Base-by-base conservation (phyloP, 2,888 invertebrate genomes). In the Agriopis leucophaearia region DNA sequence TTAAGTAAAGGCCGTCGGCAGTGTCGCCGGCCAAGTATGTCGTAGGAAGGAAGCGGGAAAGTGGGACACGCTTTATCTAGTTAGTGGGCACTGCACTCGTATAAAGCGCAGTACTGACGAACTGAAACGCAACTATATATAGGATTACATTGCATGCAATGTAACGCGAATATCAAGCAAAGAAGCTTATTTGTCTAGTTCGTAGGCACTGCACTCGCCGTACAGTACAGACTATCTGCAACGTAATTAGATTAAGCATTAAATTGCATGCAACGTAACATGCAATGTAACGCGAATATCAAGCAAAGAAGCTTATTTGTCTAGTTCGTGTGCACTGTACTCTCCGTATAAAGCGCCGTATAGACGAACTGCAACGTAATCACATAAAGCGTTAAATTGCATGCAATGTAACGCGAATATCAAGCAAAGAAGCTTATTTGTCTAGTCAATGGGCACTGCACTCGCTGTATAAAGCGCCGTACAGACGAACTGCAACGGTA, bases 31-130 rank as follows among this genome's bases (percentile, higher is more conserved):
- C 66, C 70, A 78, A 81, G 80, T 85, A 78, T 83, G 84, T 75
- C 84, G 80, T 76, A 86, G 89, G 88, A 88, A 89, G 90, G 90
- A 89, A 90, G 81, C 80, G 81, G 81, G 85, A 84, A 91, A 91
- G 89, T 91, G 83, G 90, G 88, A 67, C 90, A 76, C 73, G 72
- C 71, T 60, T 91, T 90, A 92, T 91, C 91, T 88, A 80, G 85
- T 92, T 90, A 91, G 84, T 87, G 89, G 86, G 77, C 87, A 81
- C 72, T 86, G 87, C 85, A 84, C 85, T 78, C 68, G 69, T 71
- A 48, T 64, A 63, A 58, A 58, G 52, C 62, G 57, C 15, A 38
- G 54, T 36, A 42, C 42, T 54, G 62, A 64, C 59, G 55, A 8
- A 27, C 36, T 52, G 52, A 4, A 38, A 16, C 7, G 16, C 15